A percentile compares a stretch with the other conserved stretches of the same genome.
Conservation (phyloP, 1,140 invertebrate genomes). For the Dendrolimus punctatus region DNA sequence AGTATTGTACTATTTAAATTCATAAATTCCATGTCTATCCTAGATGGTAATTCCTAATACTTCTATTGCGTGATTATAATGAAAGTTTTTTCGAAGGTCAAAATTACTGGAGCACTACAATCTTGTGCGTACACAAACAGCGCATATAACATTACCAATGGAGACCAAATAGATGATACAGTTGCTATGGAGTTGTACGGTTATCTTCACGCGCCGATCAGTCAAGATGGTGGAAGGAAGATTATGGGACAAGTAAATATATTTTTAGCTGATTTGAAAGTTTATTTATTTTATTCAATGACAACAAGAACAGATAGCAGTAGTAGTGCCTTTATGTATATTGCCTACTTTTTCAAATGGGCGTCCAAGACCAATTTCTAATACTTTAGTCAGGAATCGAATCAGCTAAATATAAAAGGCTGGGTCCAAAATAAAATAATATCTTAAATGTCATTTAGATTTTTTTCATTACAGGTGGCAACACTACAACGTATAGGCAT, state of each 20-base stretch:
- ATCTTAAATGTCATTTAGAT: background rate
- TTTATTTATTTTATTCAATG: no score
- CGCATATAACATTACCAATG: conserved; percentile 23
- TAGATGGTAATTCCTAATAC: no score
- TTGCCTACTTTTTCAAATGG: no score
- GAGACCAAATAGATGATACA: conserved; percentile 17
- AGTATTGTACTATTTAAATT: no score
- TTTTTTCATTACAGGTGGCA: conserved; percentile 38
- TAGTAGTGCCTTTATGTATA: no score
- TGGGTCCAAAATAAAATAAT: no score
- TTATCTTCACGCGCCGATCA: conserved; percentile 6
- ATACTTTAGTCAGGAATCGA: no score
- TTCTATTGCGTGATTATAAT: no score
- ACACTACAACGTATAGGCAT: conserved; percentile 48
- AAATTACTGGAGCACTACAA: conserved; percentile 17
- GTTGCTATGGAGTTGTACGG: conserved; percentile 35
- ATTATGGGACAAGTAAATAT: conserved; percentile 32
- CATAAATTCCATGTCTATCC: no score
- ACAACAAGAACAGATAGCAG: no score
- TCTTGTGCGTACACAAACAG: conserved; percentile 44
- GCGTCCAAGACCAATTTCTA: no score
- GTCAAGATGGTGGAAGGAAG: conserved; percentile 19
- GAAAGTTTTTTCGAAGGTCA: background rate
- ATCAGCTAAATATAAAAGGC: no score
- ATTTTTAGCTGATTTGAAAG: background rate